Evolutionary conservation across 2,888 invertebrate species (phyloP).

Genomic region (Drosophila formosana): DNA sequence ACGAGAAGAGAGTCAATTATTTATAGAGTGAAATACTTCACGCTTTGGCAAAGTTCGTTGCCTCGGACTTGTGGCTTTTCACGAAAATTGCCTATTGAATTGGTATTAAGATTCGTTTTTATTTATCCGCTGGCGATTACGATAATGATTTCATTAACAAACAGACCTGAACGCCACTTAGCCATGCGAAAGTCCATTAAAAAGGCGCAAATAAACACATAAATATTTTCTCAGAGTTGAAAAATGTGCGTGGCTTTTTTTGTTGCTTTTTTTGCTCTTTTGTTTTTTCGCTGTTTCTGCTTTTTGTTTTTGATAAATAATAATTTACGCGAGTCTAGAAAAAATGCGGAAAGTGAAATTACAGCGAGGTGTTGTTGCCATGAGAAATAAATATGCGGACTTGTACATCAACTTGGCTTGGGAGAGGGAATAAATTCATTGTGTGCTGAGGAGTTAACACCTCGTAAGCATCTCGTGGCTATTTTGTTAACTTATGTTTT

Average conservation of each 20-base stretch:
- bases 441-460: slow-evolving; percentile 56
- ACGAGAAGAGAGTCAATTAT: slow-evolving; percentile 5
- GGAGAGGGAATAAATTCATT: slow-evolving; percentile 19
- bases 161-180: slow-evolving; percentile 73
- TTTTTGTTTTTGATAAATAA: slow-evolving; percentile 29
- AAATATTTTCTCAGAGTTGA: slow-evolving; percentile 72
- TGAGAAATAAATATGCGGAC: slow-evolving; percentile 33
- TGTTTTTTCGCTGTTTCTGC: slow-evolving; percentile 19
- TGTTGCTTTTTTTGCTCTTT: slow-evolving; percentile 26
- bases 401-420: slow-evolving; percentile 22
- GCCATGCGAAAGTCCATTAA: slow-evolving; percentile 70
- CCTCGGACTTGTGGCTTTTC: slow-evolving; percentile 49
- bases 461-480: slow-evolving; percentile 45
- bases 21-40: slow-evolving; percentile 11
- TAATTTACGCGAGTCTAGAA: slow-evolving; percentile 58
- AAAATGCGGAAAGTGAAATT: slow-evolving; percentile 76
- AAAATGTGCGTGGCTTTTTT: slow-evolving; percentile 58
- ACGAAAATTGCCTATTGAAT: slow-evolving; percentile 23
- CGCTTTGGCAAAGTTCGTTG: slow-evolving; percentile 30
- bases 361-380: slow-evolving; percentile 38
- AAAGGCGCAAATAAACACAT: slow-evolving; percentile 48
- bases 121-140: slow-evolving; percentile 39
- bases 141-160: slow-evolving; percentile 68
- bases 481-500: slow-evolving; percentile 12
- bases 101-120: slow-evolving; percentile 44